These are phyloP conservation scores for Sus cebifrons DNA, from an alignment of 2,797 vertebrate species.

Conservation along the genomic window DNA sequence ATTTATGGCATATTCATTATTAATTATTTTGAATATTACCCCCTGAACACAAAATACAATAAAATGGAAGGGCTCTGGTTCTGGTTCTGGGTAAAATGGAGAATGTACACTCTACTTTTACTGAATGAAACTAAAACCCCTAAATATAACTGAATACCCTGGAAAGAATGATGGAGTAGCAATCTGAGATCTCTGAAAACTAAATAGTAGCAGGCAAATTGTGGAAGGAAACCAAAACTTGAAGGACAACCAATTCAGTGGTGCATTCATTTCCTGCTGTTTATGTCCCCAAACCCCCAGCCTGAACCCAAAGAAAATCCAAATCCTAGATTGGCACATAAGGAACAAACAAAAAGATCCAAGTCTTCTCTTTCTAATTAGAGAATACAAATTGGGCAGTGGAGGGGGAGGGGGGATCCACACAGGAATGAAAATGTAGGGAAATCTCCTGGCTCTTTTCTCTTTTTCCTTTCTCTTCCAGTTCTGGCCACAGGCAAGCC, in stretches of 20 bases:
- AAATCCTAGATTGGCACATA: neutral
- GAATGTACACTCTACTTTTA: neutral
- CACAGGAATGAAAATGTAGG: neutral
- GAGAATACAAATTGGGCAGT: neutral
- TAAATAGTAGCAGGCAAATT: neutral
- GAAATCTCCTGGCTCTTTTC: neutral
- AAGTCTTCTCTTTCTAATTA: neutral
- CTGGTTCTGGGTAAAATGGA: neutral
- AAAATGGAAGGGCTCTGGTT: neutral
- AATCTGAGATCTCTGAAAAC: neutral
- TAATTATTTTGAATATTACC: slow-evolving; percentile 42
- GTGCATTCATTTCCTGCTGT: neutral
- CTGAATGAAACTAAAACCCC: slow-evolving; percentile 2
- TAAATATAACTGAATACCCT: slow-evolving; percentile 1
- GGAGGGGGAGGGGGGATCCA: rapidly evolving
- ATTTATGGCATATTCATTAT: neutral
- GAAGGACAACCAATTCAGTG: neutral
- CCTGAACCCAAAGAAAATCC: slow-evolving; percentile 22
- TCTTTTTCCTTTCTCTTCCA: slow-evolving; percentile 26
- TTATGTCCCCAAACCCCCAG: neutral
- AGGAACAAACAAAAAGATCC: neutral
- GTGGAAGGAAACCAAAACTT: neutral
- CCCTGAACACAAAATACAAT: slow-evolving; percentile 48
- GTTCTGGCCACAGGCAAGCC: neutral
- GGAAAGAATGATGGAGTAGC: neutral